Conservation (phyloP, 2,888 invertebrate genomes). For the Eupithecia tripunctaria region DNA sequence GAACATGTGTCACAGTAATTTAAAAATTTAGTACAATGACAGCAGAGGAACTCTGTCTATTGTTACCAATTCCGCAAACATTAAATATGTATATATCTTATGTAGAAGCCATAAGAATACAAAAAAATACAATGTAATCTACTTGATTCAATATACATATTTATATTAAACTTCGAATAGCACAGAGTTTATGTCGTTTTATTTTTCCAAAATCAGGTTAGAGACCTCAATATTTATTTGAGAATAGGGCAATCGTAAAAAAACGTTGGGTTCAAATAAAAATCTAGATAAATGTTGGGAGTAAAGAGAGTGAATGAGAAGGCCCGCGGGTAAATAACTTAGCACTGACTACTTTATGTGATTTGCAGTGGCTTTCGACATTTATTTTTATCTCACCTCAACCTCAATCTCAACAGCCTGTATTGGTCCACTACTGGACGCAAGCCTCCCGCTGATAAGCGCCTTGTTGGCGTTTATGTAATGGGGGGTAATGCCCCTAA, state of each 20-base stretch:
- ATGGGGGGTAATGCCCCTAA: no score
- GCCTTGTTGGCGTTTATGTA: no score
- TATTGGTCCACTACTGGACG: no score
- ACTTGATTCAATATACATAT: not conserved
- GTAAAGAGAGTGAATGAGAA: constrained; percentile 21
- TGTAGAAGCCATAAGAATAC: no score
- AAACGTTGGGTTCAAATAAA: constrained; percentile 27
- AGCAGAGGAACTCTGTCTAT: not conserved
- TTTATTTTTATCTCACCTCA: not conserved
- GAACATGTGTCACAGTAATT: not conserved
- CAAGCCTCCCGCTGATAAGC: no score
- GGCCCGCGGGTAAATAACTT: not conserved
- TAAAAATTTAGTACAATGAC: not conserved
- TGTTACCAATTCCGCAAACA: not conserved
- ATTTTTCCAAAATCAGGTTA: not conserved
- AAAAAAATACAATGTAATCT: not conserved
- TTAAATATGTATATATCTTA: not conserved
- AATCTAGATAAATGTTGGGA: constrained; percentile 18
- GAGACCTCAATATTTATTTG: constrained; percentile 2
- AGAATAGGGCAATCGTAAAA: constrained; percentile 13
- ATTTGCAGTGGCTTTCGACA: not conserved
- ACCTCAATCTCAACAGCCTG: no score
- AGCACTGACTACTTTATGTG: not conserved
- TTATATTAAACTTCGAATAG: not conserved
- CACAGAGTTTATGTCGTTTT: not conserved